phyloP scores from a whole-genome alignment of 2,113 vertebrate species.

The Trematocara unimaculatum region DNA sequence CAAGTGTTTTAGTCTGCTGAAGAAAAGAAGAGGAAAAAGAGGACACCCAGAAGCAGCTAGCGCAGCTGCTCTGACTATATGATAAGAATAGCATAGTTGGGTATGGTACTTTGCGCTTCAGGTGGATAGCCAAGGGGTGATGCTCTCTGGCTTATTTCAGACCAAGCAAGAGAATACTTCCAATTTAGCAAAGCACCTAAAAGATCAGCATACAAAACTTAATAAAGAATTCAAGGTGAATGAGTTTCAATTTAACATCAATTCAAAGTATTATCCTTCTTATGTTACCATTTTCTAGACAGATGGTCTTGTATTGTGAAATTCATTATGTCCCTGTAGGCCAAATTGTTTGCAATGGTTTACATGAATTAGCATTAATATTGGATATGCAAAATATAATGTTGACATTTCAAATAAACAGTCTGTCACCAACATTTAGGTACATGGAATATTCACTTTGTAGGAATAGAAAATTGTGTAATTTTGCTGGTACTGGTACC shows the following conservation, averaged over 20 bases:
- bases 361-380: neutral
- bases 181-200: neutral
- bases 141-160: neutral
- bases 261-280: neutral
- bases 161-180: accelerated
- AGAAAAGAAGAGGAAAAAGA: neutral
- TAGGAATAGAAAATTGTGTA: neutral
- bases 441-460: neutral
- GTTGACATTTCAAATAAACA: neutral
- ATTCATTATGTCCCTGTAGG: neutral
- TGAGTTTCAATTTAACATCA: neutral
- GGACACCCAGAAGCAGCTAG: neutral
- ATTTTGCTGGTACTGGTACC: neutral
- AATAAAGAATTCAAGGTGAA: neutral
- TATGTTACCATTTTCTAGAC: neutral
- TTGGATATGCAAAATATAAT: neutral
- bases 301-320: neutral
- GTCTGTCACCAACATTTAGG: neutral
- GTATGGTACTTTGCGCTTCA: neutral
- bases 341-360: neutral
- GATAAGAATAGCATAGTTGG: neutral
- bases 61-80: neutral
- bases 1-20: neutral
- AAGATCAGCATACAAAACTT: neutral
- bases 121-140: neutral